phyloP scores from a whole-genome alignment of 2,888 invertebrate species.

The Malacosoma neustria region DNA sequence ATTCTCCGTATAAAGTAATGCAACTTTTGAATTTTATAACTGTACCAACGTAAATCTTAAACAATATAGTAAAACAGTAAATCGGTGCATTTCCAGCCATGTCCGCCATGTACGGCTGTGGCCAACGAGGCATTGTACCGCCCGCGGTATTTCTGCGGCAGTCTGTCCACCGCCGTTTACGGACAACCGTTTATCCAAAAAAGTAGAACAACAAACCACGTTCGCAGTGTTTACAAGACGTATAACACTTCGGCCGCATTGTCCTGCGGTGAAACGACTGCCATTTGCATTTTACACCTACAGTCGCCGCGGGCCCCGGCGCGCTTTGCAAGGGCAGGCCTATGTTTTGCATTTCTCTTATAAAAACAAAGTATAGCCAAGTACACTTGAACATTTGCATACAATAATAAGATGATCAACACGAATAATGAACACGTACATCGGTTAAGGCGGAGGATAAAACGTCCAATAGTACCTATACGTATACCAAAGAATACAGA shows the following conservation, averaged over 20 bases:
- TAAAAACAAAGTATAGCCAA: conserved; percentile 11
- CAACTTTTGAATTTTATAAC: neutral
- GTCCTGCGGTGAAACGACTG: conserved; percentile 58
- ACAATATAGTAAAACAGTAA: conserved; percentile 15
- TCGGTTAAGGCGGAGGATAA: too few relatives aligned
- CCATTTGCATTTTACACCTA: conserved; percentile 66
- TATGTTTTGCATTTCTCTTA: conserved; percentile 45
- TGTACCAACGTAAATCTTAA: neutral
- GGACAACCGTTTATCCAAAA: conserved; percentile 68
- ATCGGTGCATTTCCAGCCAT: conserved; percentile 46
- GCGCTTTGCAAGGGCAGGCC: conserved; percentile 18
- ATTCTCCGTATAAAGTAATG: too few relatives aligned
- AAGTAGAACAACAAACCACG: conserved; percentile 68
- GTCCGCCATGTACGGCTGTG: conserved; percentile 51
- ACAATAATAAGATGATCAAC: neutral
- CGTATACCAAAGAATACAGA: too few relatives aligned
- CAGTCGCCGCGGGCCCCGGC: conserved; percentile 20
- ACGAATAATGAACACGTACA: too few relatives aligned
- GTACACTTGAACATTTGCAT: conserved; percentile 5
- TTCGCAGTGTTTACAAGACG: conserved; percentile 64
- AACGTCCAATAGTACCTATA: too few relatives aligned
- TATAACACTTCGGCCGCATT: conserved; percentile 62
- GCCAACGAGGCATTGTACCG: conserved; percentile 59
- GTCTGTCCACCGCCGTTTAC: conserved; percentile 61
- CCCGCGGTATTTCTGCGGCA: conserved; percentile 59